phyloP scores from a whole-genome alignment of 2,797 vertebrate species.

The Gymnocypris eckloni region DNA sequence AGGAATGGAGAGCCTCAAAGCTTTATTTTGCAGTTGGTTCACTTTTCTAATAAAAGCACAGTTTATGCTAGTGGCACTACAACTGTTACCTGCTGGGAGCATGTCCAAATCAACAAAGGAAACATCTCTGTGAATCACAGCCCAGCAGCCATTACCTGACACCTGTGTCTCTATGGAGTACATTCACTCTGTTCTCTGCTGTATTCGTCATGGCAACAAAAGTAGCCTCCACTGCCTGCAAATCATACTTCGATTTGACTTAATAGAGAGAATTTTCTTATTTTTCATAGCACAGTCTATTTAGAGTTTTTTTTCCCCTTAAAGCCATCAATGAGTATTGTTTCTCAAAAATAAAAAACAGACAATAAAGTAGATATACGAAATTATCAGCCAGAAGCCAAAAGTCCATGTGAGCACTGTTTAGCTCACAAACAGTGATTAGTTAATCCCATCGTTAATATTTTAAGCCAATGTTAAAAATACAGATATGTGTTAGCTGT shows the following conservation, averaged over 20 bases:
- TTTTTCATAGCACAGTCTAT: not conserved
- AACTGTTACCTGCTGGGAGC: not conserved
- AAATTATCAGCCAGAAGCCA: not conserved
- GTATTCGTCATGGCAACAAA: constrained; percentile 45
- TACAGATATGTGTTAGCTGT: not conserved
- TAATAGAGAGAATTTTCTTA: constrained; percentile 13
- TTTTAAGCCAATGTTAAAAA: not conserved
- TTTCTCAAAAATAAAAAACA: not conserved
- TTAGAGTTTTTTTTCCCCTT: not conserved
- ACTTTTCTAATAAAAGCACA: not conserved
- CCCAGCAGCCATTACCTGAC: constrained; percentile 31
- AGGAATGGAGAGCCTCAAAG: not conserved
- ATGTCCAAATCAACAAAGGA: constrained; percentile 44
- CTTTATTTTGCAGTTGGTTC: not conserved
- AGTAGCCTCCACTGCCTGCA: not conserved
- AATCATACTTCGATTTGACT: constrained; percentile 17
- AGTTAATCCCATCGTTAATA: not conserved
- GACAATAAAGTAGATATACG: not conserved
- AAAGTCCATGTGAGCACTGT: not conserved
- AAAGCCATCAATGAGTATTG: not conserved
- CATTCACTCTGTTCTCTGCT: constrained; percentile 26
- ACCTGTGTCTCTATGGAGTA: constrained; percentile 21
- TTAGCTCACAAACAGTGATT: not conserved
- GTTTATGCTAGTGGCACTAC: not conserved
- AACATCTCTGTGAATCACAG: constrained; percentile 38